Evolutionary conservation across 2,113 vertebrate species (phyloP), one percentile per base, ranked within the genome.

Genomic region (Myotis brandtii): DNA sequence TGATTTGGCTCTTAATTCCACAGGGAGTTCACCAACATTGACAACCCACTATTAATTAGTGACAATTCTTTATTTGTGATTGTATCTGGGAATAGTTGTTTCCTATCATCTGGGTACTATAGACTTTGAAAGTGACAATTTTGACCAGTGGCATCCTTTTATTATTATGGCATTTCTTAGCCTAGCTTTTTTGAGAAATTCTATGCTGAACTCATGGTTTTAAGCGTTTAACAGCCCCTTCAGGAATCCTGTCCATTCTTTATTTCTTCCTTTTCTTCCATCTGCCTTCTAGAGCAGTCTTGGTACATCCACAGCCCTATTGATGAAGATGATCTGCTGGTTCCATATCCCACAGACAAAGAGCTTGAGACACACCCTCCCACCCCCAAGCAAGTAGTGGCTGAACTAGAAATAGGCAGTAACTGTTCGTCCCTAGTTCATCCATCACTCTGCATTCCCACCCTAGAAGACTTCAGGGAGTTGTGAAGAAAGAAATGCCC

Each of bases 1-100:
- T 75, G 90, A 94, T 94, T 93, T 93, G 86, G n/a, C 64, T 95
- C 48, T 94, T 95, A 96, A 95, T 94, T 95, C 88, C 59, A 77
- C 67, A 73, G 27, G 54, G 80, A 87, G 67, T 92, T 95, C 85
- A 79, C 62, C 79, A 86, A 34, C 81, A 95, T 21, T 84, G 88
- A 94, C 73, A 93, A 79, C 25, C 72, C 37, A 82, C 90, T 95
- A 95, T 88, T 96, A 95, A 87, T 95, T 95, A 93, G 72, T 92
- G 85, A 86, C 9, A 86, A 66, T 94, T 91, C 50, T 86, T 95
- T 86, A 83, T 96, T 96, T 96, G 81, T 20, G 83, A 69, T 52
- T 34, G 5, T 79, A 62, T 92, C n/a, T 90, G 70, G 90, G 85
- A 91, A 88, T 69, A 81, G 67, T 16, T 75, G 30, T 16, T 80